Base-by-base conservation (phyloP, 2,797 vertebrate genomes). In the Betta splendens region DNA sequence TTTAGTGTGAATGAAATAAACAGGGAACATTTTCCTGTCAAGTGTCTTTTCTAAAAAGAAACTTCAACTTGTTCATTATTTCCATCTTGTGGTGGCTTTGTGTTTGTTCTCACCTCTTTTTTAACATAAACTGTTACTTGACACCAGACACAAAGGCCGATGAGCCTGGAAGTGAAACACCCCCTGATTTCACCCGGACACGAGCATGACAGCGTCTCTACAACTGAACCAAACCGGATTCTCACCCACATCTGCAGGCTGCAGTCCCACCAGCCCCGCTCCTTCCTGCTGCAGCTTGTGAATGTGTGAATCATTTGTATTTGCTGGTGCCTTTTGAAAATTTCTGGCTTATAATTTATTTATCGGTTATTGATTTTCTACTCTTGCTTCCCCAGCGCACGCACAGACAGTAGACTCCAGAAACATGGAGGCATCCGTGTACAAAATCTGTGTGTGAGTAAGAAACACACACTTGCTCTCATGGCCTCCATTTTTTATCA, bases 281-380 rank as follows among this genome's bases (percentile, higher is more conserved):
- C 58, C 22, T 23, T 25, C 32, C 38, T 42, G 28, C 2, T 46
- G 39, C 2, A 54, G 45, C 56, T 25, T 36, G 22, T 37, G 36
- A 74, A 49, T 38, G 57, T 63, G 56, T 26, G n/a, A 49, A 72
- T 61, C 56, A 35, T 59, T 77, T 66, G 62, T 53, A 78, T 70
- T 65, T 69, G 67, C 50, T 42, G 22, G 56, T 56, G 69, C 72
- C 39, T 87, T 84, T 79, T 77, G 75, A 86, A 77, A 60, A 81
- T 66, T 79, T 82, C 69, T 68, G 47, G 56, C 64, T 81, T 47
- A 80, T 87, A 15, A 85, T 85, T 87, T 83, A 85, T 88, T 86
- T 75, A 87, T 72, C 52, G 47, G 58, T 64, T 84, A 87, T 89
- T 75, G 85, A 89, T 87, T 71, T 52, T 23, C 46, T 69, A 11